phyloP scores from a whole-genome alignment of 2,888 invertebrate species.

The Mesopsocus fuscifrons region DNA sequence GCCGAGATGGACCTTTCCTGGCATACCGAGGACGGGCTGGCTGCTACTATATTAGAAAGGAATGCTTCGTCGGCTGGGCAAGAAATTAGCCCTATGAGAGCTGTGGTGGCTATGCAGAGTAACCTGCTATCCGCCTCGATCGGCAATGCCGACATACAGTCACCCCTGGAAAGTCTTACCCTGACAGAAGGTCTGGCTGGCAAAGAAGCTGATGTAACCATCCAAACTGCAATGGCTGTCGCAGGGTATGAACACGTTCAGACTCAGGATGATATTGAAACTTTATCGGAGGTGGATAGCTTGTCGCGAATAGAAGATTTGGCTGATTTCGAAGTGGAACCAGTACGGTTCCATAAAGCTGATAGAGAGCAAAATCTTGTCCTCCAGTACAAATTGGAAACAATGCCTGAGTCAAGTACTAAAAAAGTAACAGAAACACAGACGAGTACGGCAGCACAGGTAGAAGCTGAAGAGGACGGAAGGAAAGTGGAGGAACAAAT shows the following conservation, averaged over 20 bases:
- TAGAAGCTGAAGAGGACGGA: no score
- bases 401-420: no score
- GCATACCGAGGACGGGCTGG: not conserved
- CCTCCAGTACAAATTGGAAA: no score
- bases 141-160: conserved; percentile 7
- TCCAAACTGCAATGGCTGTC: conserved; percentile 6
- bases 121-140: conserved; percentile 2
- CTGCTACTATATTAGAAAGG: not conserved
- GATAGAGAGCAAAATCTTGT: no score
- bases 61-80: not conserved
- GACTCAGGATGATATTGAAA: conserved; percentile 13
- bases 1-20: conserved; percentile 10
- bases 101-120: not conserved
- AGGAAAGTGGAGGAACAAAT: no score
- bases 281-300: conserved; percentile 14
- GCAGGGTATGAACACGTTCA: conserved; percentile 9
- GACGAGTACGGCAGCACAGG: no score
- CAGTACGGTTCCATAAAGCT: no score
- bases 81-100: not conserved
- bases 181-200: conserved; percentile 1
- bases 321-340: conserved; percentile 2
- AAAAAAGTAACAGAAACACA: no score
- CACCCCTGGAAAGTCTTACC: conserved; percentile 7
- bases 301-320: conserved; percentile 9
- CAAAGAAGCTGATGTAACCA: conserved; percentile 1